Percentiles rank a stretch among this genome's conserved stretches.
Conservation (phyloP, 2,797 vertebrate genomes). For the Lepidocolaptes lacrymiger region DNA sequence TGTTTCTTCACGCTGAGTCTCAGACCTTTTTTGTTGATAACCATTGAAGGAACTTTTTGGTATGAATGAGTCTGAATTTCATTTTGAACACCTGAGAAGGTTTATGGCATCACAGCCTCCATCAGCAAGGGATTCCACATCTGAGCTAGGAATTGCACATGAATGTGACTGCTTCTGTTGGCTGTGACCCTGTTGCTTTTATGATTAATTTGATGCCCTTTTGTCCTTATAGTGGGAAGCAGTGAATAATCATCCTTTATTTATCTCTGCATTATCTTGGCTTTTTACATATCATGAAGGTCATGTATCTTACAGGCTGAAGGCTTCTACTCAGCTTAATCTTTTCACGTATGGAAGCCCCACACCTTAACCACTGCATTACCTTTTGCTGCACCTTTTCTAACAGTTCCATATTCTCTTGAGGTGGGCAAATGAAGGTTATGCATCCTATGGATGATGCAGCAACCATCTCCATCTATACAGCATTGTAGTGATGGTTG, state of each 20-base stretch:
- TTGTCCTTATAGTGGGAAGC: neutral
- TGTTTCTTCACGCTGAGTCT: neutral
- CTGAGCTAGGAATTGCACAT: neutral
- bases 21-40: neutral
- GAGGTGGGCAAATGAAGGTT: neutral
- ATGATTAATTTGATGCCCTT: neutral
- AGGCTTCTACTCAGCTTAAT: neutral
- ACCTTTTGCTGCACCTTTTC: neutral
- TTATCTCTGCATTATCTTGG: neutral
- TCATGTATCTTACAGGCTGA: neutral
- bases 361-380: neutral
- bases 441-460: neutral
- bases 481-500: neutral
- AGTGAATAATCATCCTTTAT: neutral
- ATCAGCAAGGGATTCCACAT: neutral
- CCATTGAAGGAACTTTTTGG: neutral
- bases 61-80: neutral
- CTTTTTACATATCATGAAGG: neutral
- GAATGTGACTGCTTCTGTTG: neutral
- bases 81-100: neutral
- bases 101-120: neutral
- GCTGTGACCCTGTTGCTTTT: neutral
- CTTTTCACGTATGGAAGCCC: neutral
- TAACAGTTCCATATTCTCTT: neutral
- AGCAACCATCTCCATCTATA: neutral